Base-by-base conservation (phyloP, 2,888 invertebrate species). In the Papilio elwesi region DNA sequence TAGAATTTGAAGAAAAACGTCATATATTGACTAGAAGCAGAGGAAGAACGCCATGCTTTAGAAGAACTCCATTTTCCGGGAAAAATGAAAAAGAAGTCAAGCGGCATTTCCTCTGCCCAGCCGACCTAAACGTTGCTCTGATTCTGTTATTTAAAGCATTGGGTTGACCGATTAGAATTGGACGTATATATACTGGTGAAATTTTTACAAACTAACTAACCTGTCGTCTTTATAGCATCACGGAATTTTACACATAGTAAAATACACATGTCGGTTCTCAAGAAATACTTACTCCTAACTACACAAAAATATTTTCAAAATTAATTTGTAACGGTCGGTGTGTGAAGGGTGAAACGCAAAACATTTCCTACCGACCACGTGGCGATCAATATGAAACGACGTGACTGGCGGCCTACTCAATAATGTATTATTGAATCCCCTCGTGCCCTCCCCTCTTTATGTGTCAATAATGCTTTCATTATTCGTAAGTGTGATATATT, bases 401-500 rank as follows among this genome's bases (percentile, higher is more conserved):
- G 68, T 57, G 68, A 57, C 68, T 16, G 51, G 26, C 48, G 63
- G 52, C 47, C 53, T 70, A 48, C 52, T 70, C 63, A 70, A 64
- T 55, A 66, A 59, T 66, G 71, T 65, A 70, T 70, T 64, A 13
- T 11, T 57, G 26, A 26, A 26, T 26, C 26, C 26, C 26, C 26
- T 26, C 26, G 26, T 26, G 26, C 48, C 38, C n/a, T 51, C 65
- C n/a, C 49, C 55, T n/a, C 48, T 48, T 64, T 15, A 36, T 2
- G 49, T 48, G 57, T 13, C 70, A 57, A 59, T 57, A 57, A 55
- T 57, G 70, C 65, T 66, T 66, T 66, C 66, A 16, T 66, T 64
- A 64, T 63, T 70, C 63, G 53, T 26, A 55, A 36, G 71, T 43
- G 65, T 66, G 71, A 71, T 66, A 13, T 71, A 71, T 71, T 71